phyloP scores from a whole-genome alignment of 1,140 invertebrate genomes.

The Ephestia elutella region DNA sequence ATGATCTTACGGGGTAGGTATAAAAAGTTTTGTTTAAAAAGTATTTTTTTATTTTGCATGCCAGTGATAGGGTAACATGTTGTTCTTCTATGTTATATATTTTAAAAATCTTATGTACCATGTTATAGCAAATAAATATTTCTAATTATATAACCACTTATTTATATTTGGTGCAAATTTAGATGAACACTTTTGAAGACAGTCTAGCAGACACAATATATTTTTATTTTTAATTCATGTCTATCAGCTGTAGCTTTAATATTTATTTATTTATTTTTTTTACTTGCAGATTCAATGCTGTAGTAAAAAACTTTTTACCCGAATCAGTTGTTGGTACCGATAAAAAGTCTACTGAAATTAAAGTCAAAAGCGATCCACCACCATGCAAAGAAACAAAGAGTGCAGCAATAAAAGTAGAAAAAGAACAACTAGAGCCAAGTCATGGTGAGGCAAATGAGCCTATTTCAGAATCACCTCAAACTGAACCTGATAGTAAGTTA shows the following conservation, averaged over 20 bases:
- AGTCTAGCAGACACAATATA: no score
- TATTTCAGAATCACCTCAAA: background rate
- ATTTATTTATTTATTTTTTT: background rate
- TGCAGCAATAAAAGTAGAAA: slow-evolving; percentile 23
- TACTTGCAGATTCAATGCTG: slow-evolving; percentile 50
- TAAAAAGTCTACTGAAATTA: slow-evolving; percentile 20
- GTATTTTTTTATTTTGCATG: background rate
- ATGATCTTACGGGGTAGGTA: slow-evolving; percentile 78
- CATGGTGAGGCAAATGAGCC: background rate
- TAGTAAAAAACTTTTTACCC: slow-evolving; percentile 53
- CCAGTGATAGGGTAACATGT: no score
- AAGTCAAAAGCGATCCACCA: slow-evolving; percentile 21
- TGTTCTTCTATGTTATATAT: no score
- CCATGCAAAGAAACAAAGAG: slow-evolving; percentile 38
- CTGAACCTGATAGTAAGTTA: background rate
- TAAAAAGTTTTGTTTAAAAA: slow-evolving; percentile 8
- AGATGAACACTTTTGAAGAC: no score
- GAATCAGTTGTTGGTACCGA: slow-evolving; percentile 20
- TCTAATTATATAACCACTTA: no score
- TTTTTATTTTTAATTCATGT: background rate
- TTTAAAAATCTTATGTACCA: no score
- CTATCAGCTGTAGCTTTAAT: no score
- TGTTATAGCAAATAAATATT: no score
- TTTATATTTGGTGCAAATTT: no score
- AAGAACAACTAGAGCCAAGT: background rate